Percentiles rank a stretch among this genome's conserved stretches.
phyloP scores from a whole-genome alignment of 2,797 vertebrate genomes.

The Diceros bicornis region DNA sequence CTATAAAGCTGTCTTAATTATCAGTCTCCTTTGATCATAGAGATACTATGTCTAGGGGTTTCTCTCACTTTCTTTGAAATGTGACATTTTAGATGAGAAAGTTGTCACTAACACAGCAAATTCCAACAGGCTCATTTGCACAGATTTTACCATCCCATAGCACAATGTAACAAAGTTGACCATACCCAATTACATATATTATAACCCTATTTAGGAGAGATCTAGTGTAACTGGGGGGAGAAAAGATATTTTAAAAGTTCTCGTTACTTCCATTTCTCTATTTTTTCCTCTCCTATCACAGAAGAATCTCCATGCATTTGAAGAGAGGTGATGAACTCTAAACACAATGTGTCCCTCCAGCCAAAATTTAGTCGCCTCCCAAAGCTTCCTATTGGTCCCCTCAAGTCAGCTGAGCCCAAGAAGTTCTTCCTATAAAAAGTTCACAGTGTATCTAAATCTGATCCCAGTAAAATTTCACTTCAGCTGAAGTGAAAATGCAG shows the following conservation, averaged over 20 bases:
- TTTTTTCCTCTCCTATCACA: background rate
- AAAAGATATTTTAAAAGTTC: background rate
- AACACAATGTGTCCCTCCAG: conserved; percentile 2
- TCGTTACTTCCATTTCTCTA: background rate
- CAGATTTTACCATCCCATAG: background rate
- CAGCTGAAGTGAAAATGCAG: conserved; percentile 88
- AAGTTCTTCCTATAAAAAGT: conserved; percentile 60
- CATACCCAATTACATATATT: background rate
- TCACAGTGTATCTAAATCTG: conserved; percentile 86
- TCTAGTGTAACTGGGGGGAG: background rate
- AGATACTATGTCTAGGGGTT: background rate
- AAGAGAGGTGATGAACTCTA: conserved; percentile 37
- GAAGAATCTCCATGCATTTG: conserved; percentile 6
- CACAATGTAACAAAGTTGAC: background rate
- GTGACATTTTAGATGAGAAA: conserved; percentile 22
- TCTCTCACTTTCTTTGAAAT: background rate
- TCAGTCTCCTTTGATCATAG: background rate
- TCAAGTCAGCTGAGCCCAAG: conserved; percentile 81
- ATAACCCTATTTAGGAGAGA: background rate
- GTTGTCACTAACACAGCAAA: background rate
- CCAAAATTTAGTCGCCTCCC: conserved; percentile 66
- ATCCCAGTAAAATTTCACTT: conserved; percentile 85
- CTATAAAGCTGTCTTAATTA: background rate
- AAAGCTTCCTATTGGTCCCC: conserved; percentile 73
- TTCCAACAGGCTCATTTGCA: background rate